Evolutionary conservation across 2,888 invertebrate genomes (phyloP).

Genomic region (Phortica okadai): DNA sequence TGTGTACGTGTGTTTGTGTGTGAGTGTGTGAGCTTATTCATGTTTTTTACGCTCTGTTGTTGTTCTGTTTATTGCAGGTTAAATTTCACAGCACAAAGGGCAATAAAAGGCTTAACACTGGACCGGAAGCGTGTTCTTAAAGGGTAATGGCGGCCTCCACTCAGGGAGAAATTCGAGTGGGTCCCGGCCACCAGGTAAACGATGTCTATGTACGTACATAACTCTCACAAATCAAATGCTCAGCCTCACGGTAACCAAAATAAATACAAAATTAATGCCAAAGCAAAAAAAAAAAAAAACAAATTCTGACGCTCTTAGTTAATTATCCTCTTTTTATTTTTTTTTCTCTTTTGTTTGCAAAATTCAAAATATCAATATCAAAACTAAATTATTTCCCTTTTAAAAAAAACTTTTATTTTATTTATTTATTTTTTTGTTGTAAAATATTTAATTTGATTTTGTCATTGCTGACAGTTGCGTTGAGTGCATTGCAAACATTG

Average conservation of each 20-base stretch:
- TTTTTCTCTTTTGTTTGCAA: conserved; percentile 51
- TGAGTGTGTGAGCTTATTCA: conserved; percentile 19
- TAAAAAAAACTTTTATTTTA: conserved; percentile 20
- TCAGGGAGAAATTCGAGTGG: conserved; percentile 87
- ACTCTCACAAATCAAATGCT: conserved; percentile 76
- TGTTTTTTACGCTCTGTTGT: conserved; percentile 10
- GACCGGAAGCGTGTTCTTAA: conserved; percentile 77
- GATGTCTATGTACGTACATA: conserved; percentile 82
- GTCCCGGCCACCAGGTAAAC: conserved; percentile 86
- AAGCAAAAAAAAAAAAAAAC: conserved; percentile 45
- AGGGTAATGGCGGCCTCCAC: conserved; percentile 81
- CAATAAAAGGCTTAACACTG: conserved; percentile 77
- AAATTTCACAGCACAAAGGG: conserved; percentile 74
- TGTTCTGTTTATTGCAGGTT: conserved; percentile 65
- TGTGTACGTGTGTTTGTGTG: background rate
- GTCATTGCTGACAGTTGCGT: background rate
- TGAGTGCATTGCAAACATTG: conserved; percentile 19
- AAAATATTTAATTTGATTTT: conserved; percentile 9
- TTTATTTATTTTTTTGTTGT: conserved; percentile 17
- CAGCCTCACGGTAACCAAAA: conserved; percentile 78
- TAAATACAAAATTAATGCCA: conserved; percentile 57
- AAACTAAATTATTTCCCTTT: conserved; percentile 32
- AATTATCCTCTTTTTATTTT: conserved; percentile 31
- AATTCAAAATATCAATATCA: conserved; percentile 20
- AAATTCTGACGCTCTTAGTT: conserved; percentile 36